Conservation (phyloP, 1,140 invertebrate genomes). For the Mya arenaria region DNA sequence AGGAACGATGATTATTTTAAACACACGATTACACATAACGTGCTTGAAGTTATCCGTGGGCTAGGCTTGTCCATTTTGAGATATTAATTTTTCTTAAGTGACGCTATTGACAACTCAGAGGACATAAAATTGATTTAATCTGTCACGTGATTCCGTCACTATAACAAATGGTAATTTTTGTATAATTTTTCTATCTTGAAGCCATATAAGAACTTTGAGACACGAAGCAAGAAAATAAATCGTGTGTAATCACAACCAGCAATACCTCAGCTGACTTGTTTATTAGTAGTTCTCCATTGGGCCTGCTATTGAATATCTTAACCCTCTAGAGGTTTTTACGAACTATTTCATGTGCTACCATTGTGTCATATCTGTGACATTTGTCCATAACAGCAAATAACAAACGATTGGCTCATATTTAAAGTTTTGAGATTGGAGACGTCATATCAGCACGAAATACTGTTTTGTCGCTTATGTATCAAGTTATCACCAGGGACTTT, state of each 20-base stretch:
- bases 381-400: too few relatives aligned
- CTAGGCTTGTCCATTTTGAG: constrained; percentile 41
- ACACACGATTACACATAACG: neutral
- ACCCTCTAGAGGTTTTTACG: too few relatives aligned
- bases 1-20: too few relatives aligned
- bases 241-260: neutral
- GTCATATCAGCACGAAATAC: too few relatives aligned
- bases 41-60: neutral
- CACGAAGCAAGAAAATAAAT: constrained; percentile 2
- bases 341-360: too few relatives aligned
- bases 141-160: constrained; percentile 23
- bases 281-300: too few relatives aligned
- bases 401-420: too few relatives aligned
- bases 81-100: constrained; percentile 45
- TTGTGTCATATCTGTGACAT: too few relatives aligned
- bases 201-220: constrained; percentile 3
- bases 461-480: too few relatives aligned
- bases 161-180: constrained; percentile 35
- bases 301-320: too few relatives aligned
- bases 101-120: constrained; percentile 43
- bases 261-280: neutral
- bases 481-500: too few relatives aligned
- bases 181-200: constrained; percentile 10
- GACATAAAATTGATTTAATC: constrained; percentile 54
- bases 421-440: too few relatives aligned